Conservation (phyloP, 2,113 vertebrate genomes). For the Zingel zingel region DNA sequence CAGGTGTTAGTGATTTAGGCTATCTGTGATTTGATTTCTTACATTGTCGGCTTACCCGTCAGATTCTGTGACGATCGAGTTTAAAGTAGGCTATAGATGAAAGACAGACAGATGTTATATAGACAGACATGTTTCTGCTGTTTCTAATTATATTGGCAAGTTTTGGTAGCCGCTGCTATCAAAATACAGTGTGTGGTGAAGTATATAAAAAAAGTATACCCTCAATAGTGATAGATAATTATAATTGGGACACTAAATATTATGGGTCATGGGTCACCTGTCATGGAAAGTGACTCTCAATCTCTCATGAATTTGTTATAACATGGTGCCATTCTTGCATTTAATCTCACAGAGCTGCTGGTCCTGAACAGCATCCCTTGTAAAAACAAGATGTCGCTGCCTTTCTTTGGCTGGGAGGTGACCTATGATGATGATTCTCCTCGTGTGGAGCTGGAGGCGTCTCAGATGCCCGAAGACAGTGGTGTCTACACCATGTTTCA, state of each 20-base stretch:
- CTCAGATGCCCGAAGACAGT: constrained; percentile 44
- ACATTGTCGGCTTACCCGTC: too few species aligned
- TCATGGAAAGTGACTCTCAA: background rate
- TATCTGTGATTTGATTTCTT: too few species aligned
- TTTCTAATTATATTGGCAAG: too few species aligned
- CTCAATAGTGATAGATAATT: background rate
- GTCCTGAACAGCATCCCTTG: background rate
- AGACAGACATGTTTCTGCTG: too few species aligned
- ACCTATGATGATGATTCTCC: constrained; percentile 47
- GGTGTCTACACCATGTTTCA: constrained; percentile 68
- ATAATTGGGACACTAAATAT: background rate
- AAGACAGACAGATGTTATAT: too few species aligned
- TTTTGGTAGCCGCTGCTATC: too few species aligned
- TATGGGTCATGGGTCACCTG: too few species aligned
- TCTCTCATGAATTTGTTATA: background rate
- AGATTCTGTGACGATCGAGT: too few species aligned
- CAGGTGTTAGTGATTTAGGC: too few species aligned
- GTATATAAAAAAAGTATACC: too few species aligned
- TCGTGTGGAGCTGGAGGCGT: constrained; percentile 10
- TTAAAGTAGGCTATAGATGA: too few species aligned
- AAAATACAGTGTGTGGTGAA: too few species aligned
- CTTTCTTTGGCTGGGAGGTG: constrained; percentile 67
- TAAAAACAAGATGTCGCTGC: constrained; percentile 48
- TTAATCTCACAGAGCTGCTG: constrained; percentile 4
- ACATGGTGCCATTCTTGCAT: background rate